Evolutionary conservation across 2,888 invertebrate genomes (phyloP).

Genomic region (Halictus quadricinctus): DNA sequence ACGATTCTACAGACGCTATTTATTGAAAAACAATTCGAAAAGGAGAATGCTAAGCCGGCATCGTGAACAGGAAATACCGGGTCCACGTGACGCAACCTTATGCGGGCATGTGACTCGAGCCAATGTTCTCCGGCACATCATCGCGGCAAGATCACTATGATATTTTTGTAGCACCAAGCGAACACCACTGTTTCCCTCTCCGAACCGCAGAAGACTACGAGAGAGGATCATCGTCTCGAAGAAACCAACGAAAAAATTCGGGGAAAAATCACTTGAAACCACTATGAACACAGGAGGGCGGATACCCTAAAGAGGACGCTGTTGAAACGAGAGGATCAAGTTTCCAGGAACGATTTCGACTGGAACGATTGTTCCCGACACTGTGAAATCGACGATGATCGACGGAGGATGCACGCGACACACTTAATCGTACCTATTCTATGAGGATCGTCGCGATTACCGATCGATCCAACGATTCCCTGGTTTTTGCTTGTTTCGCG

Average conservation of each 20-base stretch:
- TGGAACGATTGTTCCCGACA: background rate
- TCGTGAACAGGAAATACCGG: slow-evolving; percentile 24
- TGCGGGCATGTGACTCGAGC: slow-evolving; percentile 54
- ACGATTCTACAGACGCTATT: background rate
- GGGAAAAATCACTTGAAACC: background rate
- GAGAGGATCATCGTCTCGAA: background rate
- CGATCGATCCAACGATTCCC: background rate
- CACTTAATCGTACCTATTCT: slow-evolving; percentile 40
- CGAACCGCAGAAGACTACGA: background rate
- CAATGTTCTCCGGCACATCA: slow-evolving; percentile 24
- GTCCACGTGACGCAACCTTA: slow-evolving; percentile 59
- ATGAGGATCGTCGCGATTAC: background rate
- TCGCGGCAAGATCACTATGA: slow-evolving; percentile 26
- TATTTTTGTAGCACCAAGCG: slow-evolving; percentile 48
- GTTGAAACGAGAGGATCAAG: background rate
- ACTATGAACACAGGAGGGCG: background rate
- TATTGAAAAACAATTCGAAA: background rate
- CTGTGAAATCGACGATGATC: background rate
- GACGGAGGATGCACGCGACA: background rate
- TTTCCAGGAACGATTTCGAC: background rate
- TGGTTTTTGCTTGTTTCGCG: background rate
- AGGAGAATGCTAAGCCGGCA: background rate
- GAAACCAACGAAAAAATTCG: background rate
- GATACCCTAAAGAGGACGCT: background rate
- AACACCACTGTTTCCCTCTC: slow-evolving; percentile 37